Evolutionary conservation across 2,888 invertebrate species (phyloP).

Genomic region (Cosmia pyralina): DNA sequence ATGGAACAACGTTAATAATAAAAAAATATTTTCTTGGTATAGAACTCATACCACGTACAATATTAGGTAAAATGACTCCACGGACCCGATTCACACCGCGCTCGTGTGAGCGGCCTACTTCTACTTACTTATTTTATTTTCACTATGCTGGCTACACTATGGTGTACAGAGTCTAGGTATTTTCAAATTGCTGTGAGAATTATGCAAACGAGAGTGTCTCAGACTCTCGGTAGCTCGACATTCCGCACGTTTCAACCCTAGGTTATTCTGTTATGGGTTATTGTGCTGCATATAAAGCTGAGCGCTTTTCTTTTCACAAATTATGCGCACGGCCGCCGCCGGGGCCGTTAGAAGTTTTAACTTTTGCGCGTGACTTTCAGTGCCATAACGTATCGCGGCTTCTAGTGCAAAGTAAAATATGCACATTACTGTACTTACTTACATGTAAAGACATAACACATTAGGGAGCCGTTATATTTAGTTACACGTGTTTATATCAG

Average conservation of each 20-base stretch:
- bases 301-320: slow-evolving; percentile 17
- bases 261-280: slow-evolving; percentile 19
- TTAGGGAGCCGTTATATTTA: background rate
- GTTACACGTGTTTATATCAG: background rate
- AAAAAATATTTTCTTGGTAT: too few species aligned
- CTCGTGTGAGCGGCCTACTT: too few species aligned
- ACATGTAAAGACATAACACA: background rate
- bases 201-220: background rate
- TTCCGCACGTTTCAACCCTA: slow-evolving; percentile 24
- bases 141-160: background rate
- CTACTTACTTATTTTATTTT: background rate
- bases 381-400: background rate
- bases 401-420: background rate
- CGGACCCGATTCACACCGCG: too few species aligned
- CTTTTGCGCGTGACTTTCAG: background rate
- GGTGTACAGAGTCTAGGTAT: background rate
- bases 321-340: background rate
- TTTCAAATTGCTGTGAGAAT: background rate
- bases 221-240: slow-evolving; percentile 1
- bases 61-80: too few species aligned
- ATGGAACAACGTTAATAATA: too few species aligned
- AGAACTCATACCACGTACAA: too few species aligned
- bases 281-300: slow-evolving; percentile 23
- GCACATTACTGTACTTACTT: slow-evolving; percentile 3
- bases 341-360: background rate